phyloP scores from a whole-genome alignment of 92 coral and sea anemone species.

The Chrysogorgia sp. region DNA sequence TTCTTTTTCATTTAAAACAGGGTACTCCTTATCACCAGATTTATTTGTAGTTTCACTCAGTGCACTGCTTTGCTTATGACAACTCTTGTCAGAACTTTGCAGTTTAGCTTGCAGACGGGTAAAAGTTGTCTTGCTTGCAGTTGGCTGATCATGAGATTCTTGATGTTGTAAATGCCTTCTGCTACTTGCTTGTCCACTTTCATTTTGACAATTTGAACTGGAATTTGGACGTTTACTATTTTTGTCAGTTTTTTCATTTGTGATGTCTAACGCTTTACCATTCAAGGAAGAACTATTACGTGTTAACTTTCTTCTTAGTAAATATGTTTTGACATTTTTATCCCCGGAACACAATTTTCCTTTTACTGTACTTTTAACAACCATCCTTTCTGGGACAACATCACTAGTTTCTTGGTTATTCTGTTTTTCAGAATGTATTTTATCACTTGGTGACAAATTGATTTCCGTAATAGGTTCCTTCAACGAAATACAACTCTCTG shows the following conservation, averaged over 20 bases:
- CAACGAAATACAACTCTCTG: no score
- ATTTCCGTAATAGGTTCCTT: no score
- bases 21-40: neutral
- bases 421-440: neutral
- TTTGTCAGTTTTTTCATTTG: neutral
- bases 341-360: neutral
- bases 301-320: neutral
- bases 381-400: neutral
- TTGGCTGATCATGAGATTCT: neutral
- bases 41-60: neutral
- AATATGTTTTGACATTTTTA: neutral
- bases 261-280: neutral
- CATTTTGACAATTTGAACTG: no score
- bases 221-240: neutral
- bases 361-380: neutral
- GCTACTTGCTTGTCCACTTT: no score
- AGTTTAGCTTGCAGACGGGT: neutral
- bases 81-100: neutral
- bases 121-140: neutral
- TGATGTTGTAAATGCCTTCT: neutral
- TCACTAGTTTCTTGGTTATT: neutral
- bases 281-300: neutral
- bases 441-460: neutral
- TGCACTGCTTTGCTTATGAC: neutral
- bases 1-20: conserved; percentile 39